These are phyloP conservation scores for Alectoris magna DNA, from an alignment of 2,797 vertebrate genomes.

Conservation along the genomic window DNA sequence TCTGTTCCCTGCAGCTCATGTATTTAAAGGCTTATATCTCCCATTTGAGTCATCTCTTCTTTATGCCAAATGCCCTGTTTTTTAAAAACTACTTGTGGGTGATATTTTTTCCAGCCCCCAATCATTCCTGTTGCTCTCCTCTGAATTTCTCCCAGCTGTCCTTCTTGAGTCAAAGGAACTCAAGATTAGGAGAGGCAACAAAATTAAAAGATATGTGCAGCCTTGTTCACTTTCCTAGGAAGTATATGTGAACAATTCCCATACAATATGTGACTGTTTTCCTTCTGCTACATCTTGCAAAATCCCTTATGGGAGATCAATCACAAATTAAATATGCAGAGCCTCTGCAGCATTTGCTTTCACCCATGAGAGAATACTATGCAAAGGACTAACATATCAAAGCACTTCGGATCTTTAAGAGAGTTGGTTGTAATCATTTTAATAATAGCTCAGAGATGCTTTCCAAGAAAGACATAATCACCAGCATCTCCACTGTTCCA, in stretches of 20 bases:
- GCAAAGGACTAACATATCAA: not conserved
- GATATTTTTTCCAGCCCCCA: too few relatives aligned
- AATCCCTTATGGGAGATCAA: not conserved
- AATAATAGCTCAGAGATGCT: not conserved
- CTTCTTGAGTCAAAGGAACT: not conserved
- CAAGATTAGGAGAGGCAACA: not conserved
- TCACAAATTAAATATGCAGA: not conserved
- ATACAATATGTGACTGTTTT: not conserved
- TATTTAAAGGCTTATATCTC: not conserved
- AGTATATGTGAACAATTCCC: not conserved
- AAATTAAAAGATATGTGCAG: not conserved
- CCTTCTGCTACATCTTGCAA: not conserved
- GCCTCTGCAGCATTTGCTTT: not conserved
- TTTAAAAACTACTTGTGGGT: not conserved
- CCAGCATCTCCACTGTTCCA: not conserved
- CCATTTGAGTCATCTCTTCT: not conserved
- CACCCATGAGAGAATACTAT: not conserved
- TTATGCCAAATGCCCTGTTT: not conserved
- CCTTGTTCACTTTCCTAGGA: not conserved
- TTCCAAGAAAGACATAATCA: not conserved
- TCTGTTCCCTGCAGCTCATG: not conserved
- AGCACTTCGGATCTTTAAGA: not conserved
- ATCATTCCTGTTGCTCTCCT: not conserved
- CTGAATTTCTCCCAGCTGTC: not conserved
- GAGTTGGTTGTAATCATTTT: not conserved